Base-by-base conservation (phyloP, 2,797 vertebrate genomes). In the Luscinia megarhynchos region DNA sequence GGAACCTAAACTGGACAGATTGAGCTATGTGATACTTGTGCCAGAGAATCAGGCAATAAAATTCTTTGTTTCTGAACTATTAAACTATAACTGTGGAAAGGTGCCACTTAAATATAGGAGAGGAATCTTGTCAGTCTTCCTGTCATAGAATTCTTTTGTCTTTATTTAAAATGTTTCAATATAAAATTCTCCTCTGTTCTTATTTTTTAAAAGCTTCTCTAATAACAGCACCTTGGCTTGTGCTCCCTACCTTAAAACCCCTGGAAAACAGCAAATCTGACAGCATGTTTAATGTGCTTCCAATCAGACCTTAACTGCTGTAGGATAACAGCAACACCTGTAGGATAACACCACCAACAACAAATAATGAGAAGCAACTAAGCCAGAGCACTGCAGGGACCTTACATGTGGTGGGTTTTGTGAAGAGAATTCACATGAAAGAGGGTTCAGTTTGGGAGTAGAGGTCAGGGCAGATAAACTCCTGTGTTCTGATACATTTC, bases 391-490 rank as follows among this genome's bases (percentile, higher is more conserved):
- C 83, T 78, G 62, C 94, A 82, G 90, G 93, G 97, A 96, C 96
- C 95, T 97, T 97, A 97, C 98, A 98, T 93, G 97, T 6, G 55
- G 94, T 93, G 95, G 96, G 96, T 95, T 98, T 98, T 97, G 97
- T 97, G 97, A 97, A 96, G 97, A 96, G 96, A 97, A 97, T 97
- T 87, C 97, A 98, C 96, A 97, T 98, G 98, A 98, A 98, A 98
- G 97, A 95, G 75, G 93, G 98, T 98, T 98, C 98, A 97, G 53
- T 91, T 29, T 41, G 66, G 81, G 97, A 97, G 87, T 91, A 95
- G 95, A 97, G 98, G 98, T 98, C 97, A 97, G 97, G 97, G 95
- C 97, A 97, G 97, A 98, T 98, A 98, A 98, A 98, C 96, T 97
- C 97, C 97, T 97, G 97, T 95, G 96, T 98, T 97, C 97, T 97